A percentile compares a stretch with the other conserved stretches of the same genome.
These are phyloP conservation scores for Gymnorhina tibicen DNA, from an alignment of 2,113 vertebrate species.

Conservation along the genomic window DNA sequence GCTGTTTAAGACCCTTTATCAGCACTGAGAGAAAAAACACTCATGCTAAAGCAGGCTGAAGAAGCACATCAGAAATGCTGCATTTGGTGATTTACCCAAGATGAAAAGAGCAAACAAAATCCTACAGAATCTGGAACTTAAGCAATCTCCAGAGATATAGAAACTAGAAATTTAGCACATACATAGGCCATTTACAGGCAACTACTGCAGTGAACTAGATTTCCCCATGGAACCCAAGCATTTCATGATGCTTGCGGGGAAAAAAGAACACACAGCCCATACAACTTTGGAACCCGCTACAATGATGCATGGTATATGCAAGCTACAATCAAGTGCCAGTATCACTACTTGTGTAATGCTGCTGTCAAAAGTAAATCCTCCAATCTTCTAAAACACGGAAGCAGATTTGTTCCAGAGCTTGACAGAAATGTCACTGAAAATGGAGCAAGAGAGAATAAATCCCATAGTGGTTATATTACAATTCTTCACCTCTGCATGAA, in stretches of 20 bases:
- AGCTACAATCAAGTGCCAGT: background rate
- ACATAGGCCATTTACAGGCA: background rate
- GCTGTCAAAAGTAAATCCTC: background rate
- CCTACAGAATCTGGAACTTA: background rate
- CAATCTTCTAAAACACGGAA: background rate
- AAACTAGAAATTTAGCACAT: background rate
- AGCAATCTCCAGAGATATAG: background rate
- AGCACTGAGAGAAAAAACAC: slow-evolving; percentile 81
- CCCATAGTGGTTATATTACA: background rate
- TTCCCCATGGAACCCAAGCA: background rate
- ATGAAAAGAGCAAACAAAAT: background rate
- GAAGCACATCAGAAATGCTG: slow-evolving; percentile 47
- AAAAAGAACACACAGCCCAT: background rate
- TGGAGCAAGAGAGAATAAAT: background rate
- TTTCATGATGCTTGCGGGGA: background rate
- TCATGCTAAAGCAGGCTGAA: slow-evolving; percentile 26
- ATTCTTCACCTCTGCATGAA: background rate
- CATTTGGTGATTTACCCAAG: background rate
- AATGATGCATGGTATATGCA: background rate
- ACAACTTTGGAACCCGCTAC: background rate
- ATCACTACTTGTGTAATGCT: background rate
- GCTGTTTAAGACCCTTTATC: slow-evolving; percentile 93
- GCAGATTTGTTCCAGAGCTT: background rate
- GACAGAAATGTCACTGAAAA: background rate
- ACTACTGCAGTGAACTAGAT: background rate